Evolutionary conservation across 2,113 vertebrate species (phyloP), one percentile per base, ranked within the genome.

Genomic region (Apodemus speciosus): DNA sequence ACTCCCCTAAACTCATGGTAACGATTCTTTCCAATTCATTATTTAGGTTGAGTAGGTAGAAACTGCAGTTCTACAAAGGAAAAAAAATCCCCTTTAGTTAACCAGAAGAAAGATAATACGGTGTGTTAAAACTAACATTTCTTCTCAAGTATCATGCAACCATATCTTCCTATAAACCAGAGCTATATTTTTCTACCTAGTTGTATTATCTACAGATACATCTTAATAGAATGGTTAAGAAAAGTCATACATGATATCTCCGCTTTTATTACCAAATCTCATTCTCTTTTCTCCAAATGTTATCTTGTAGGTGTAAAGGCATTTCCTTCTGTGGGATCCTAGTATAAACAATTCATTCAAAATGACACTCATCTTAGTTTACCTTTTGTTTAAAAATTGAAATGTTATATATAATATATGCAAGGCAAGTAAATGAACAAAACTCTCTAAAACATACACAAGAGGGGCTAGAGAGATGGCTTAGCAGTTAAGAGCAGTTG

Each of bases 131-230:
- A 93, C 49, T 38, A 90, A 56, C 30, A 87, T 23, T 92, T 81
- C 40, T 95, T 84, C 86, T 90, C 71, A 85, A 93, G 93, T 75
- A 85, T 49, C 43, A 40, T 56, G 21, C 51, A 87, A 84, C 46
- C 25, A 89, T 64, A 53, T 89, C 68, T 64, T 89, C 68, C 46
- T 80, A 93, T n/a, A 93, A 93, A 25, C 10, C 43, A 80, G 9
- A 93, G 27, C 68, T 68, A 4, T 60, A 66, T 72, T 91, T 91
- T 81, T 35, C 30, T 62, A 58, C 56, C 84, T 79, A 69, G 92
- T 62, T 92, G 73, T n/a, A 85, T 58, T 16, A 27, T 11, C 75
- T 62, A 60, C 27, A 58, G 27, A 16, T 85, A 80, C 68, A 53
- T 80, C 62, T 89, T 89, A 87, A 30, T 2, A 69, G 46, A 69